Evolutionary conservation across 2,113 vertebrate genomes (phyloP), one percentile per base, ranked within the genome.

Genomic region (Gasterosteus aculeatus): DNA sequence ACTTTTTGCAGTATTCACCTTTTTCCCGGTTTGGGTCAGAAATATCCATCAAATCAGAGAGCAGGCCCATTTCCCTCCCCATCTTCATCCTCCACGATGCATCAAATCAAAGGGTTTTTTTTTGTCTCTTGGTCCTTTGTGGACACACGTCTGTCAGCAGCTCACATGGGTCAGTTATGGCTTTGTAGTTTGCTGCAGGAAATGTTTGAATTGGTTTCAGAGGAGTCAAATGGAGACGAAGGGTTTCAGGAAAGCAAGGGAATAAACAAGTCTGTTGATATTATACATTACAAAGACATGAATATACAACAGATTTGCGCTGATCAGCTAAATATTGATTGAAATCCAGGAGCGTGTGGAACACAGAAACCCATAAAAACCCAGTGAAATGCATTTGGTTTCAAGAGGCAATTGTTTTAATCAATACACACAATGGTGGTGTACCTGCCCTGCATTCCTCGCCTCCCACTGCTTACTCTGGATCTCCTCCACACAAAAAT

Each of bases 401-500:
- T 68, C 58, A 69, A 46, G 81, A 53, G 83, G 70, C 66, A 60
- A 31, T 65, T 66, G 49, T 62, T 67, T 67, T 51, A 79, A 73
- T 77, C 54, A 68, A 69, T 65, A 80, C 66, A 58, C 51, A 70
- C 56, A 66, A 61, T 29, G 1, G n/a, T 10, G 57, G 15, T 63
- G 42, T 81, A 89, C 83, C 78, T 80, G 57, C 31, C 80, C 83
- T 18, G 2, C 64, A 65, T 87, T 80, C 67, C 65, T 82, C 22
- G 7, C 59, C 69, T 75, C 54, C 64, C 44, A 53, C 62, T 75
- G 81, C 78, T 84, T 84, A 89, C 74, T 70, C 68, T n/a, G 65
- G 73, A 87, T 77, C 65, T 67, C 73, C 56, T 72, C 38, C 75
- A 85, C 80, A 80, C 90, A 82, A 91, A 91, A 89, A 67, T 35